phyloP scores from a whole-genome alignment of 2,888 invertebrate genomes.

The Linyphia triangularis region DNA sequence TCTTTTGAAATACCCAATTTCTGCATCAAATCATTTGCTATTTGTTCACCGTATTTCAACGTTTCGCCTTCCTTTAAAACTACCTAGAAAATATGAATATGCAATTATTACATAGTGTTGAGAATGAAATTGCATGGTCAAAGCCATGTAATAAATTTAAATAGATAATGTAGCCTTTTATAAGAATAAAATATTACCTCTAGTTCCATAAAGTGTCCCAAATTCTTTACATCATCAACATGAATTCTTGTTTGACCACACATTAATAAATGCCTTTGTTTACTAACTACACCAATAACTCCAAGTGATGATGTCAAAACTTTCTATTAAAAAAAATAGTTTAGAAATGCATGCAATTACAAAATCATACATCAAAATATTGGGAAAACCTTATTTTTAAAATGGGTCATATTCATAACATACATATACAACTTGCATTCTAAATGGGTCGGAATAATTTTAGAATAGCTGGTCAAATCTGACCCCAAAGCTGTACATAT shows the following conservation, averaged over 20 bases:
- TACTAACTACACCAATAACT: slow-evolving; percentile 86
- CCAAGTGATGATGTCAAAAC: slow-evolving; percentile 85
- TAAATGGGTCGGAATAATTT: too few species aligned
- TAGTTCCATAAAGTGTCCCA: slow-evolving; percentile 91
- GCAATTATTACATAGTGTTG: not conserved
- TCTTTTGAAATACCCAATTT: slow-evolving; percentile 84
- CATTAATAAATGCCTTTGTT: slow-evolving; percentile 88
- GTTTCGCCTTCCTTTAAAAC: slow-evolving; percentile 85
- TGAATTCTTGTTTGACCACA: slow-evolving; percentile 92
- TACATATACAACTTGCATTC: too few species aligned
- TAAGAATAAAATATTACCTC: slow-evolving; percentile 83
- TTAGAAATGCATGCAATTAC: not conserved
- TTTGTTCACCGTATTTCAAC: slow-evolving; percentile 85
- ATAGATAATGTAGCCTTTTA: not conserved
- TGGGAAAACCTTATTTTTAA: too few species aligned
- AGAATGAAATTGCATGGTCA: not conserved
- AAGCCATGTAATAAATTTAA: not conserved
- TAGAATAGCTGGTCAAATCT: too few species aligned
- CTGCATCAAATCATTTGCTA: slow-evolving; percentile 86
- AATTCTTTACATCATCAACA: slow-evolving; percentile 88
- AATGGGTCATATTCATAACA: too few species aligned
- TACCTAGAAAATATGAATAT: slow-evolving; percentile 81
- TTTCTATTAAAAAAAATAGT: slow-evolving; percentile 76
- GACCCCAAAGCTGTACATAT: too few species aligned
- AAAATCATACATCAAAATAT: not conserved